Evolutionary conservation across 2,888 invertebrate species (phyloP).

Genomic region (Hemaris fuciformis): DNA sequence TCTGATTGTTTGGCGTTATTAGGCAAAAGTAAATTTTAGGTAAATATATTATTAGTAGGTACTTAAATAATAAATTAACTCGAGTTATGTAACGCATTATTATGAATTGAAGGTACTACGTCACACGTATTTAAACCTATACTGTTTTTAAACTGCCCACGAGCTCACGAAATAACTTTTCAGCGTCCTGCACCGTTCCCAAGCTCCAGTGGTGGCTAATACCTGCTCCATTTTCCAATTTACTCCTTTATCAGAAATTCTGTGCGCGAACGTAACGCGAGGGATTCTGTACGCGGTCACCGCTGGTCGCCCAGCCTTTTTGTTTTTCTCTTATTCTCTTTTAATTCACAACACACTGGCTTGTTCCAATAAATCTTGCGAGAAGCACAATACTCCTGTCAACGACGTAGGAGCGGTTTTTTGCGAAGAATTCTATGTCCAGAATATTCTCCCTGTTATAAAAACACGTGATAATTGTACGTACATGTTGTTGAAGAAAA

Average conservation of each 20-base stretch:
- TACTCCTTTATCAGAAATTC: constrained; percentile 52
- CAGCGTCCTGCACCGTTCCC: not conserved
- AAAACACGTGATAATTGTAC: constrained; percentile 37
- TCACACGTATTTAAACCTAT: not conserved
- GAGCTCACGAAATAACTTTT: not conserved
- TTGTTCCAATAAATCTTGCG: constrained; percentile 51
- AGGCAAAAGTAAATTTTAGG: too few species aligned
- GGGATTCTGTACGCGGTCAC: constrained; percentile 49
- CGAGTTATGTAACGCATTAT: too few species aligned
- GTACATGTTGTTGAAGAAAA: constrained; percentile 26
- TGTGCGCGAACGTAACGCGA: constrained; percentile 39
- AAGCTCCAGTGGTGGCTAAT: constrained; percentile 27
- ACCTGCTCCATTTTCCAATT: constrained; percentile 52
- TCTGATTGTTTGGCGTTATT: too few species aligned
- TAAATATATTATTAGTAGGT: too few species aligned
- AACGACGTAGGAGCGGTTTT: constrained; percentile 38
- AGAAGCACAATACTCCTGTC: constrained; percentile 38
- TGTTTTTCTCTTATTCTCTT: constrained; percentile 51
- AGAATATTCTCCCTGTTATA: constrained; percentile 22
- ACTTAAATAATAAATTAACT: too few species aligned
- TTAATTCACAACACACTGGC: constrained; percentile 47
- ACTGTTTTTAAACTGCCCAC: not conserved
- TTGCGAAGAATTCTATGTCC: constrained; percentile 36
- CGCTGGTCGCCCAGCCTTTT: constrained; percentile 40
- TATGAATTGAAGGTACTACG: too few species aligned